phyloP scores from a whole-genome alignment of 2,888 invertebrate species.

The Coelinius sp. region DNA sequence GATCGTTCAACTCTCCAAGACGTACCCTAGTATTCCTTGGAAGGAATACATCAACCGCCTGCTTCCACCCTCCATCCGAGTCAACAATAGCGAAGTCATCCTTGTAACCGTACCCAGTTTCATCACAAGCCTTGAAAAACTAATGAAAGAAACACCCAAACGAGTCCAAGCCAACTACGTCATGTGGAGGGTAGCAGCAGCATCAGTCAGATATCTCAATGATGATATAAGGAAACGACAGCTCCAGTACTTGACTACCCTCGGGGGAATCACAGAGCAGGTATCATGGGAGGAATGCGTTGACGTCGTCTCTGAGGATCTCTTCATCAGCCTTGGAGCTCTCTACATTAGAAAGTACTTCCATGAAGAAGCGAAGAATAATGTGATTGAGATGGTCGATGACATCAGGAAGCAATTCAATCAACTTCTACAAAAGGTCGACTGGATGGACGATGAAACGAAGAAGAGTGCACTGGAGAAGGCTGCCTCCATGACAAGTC shows the following conservation, averaged over 20 bases:
- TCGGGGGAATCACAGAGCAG: conserved; percentile 87
- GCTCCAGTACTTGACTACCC: conserved; percentile 83
- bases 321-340: conserved; percentile 81
- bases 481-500: conserved; percentile 86
- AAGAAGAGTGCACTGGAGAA: conserved; percentile 83
- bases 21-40: no score
- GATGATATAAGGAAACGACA: conserved; percentile 85
- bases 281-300: conserved; percentile 95
- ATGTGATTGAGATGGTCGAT: conserved; percentile 90
- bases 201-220: conserved; percentile 85
- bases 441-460: conserved; percentile 87
- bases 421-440: no score
- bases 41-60: conserved; percentile 89
- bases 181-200: conserved; percentile 90
- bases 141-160: conserved; percentile 75
- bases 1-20: conserved; percentile 83
- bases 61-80: conserved; percentile 76
- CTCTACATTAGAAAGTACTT: conserved; percentile 91
- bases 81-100: conserved; percentile 81
- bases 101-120: conserved; percentile 90
- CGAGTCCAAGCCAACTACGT: conserved; percentile 89
- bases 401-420: no score
- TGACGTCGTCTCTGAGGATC: conserved; percentile 79
- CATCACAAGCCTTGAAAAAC: conserved; percentile 79
- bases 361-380: conserved; percentile 86